These are phyloP conservation scores for Camelus dromedarius DNA, from an alignment of 2,113 vertebrate genomes.

Conservation along the genomic window DNA sequence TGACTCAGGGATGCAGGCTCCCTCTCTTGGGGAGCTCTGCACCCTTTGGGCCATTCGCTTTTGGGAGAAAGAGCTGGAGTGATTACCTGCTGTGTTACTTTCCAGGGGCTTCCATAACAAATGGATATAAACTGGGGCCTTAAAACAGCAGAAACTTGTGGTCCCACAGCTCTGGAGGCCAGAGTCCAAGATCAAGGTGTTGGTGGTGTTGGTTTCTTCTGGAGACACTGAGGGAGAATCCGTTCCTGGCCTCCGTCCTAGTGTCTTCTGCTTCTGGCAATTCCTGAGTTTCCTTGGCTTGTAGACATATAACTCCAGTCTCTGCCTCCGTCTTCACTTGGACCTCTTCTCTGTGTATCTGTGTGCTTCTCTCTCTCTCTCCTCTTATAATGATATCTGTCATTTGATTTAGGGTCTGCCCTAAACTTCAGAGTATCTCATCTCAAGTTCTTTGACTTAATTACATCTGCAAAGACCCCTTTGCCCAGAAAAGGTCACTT, in stretches of 20 bases:
- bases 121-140: background rate
- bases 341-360: background rate
- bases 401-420: background rate
- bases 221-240: background rate
- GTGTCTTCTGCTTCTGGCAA: background rate
- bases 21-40: too few species aligned
- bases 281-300: background rate
- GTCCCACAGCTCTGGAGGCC: background rate
- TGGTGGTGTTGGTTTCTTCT: background rate
- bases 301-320: rapidly evolving
- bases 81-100: background rate
- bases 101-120: background rate
- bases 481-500: background rate
- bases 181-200: background rate
- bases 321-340: background rate
- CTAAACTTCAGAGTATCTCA: background rate
- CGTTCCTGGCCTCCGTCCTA: background rate
- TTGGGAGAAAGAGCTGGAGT: background rate
- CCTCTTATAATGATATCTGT: background rate
- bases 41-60: background rate
- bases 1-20: background rate
- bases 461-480: background rate
- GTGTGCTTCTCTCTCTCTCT: background rate
- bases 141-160: background rate
- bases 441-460: background rate